Conservation (phyloP, 1,140 invertebrate species). For the Polypedilum pembai region DNA sequence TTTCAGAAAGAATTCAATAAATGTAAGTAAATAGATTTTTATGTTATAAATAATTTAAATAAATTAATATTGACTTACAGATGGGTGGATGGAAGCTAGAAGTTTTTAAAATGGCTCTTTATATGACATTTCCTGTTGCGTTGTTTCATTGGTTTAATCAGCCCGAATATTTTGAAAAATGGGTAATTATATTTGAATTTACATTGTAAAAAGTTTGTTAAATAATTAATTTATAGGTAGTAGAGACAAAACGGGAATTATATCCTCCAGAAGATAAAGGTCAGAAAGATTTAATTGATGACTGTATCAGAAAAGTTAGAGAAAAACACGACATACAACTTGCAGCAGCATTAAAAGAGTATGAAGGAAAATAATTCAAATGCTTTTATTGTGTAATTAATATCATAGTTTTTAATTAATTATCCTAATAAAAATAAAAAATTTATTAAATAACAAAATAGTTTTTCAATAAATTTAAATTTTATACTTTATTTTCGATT, state of each 20-base stretch:
- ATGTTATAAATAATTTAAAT: too few relatives aligned
- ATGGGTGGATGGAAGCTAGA: constrained; percentile 78
- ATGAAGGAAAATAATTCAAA: constrained; percentile 33
- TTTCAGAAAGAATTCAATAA: too few relatives aligned
- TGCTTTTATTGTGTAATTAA: neutral
- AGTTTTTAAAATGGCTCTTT: constrained; percentile 71
- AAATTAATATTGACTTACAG: neutral
- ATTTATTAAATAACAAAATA: too few relatives aligned
- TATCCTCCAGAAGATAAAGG: constrained; percentile 60
- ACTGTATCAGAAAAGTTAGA: constrained; percentile 51
- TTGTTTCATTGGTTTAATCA: constrained; percentile 82
- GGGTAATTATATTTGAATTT: constrained; percentile 47
- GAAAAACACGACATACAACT: constrained; percentile 46
- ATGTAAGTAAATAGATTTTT: too few relatives aligned
- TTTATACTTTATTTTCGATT: neutral
- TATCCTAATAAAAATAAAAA: too few relatives aligned
- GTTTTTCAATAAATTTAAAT: neutral
- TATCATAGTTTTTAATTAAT: too few relatives aligned
- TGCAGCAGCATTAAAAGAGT: constrained; percentile 43
- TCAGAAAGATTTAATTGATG: constrained; percentile 49
- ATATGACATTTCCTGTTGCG: constrained; percentile 75
- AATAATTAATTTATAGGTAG: constrained; percentile 34
- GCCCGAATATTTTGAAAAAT: constrained; percentile 70
- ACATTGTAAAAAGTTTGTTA: neutral
- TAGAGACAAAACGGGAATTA: constrained; percentile 56